phyloP scores from a whole-genome alignment of 1,140 invertebrate species.

The Paraescarpia echinospica region DNA sequence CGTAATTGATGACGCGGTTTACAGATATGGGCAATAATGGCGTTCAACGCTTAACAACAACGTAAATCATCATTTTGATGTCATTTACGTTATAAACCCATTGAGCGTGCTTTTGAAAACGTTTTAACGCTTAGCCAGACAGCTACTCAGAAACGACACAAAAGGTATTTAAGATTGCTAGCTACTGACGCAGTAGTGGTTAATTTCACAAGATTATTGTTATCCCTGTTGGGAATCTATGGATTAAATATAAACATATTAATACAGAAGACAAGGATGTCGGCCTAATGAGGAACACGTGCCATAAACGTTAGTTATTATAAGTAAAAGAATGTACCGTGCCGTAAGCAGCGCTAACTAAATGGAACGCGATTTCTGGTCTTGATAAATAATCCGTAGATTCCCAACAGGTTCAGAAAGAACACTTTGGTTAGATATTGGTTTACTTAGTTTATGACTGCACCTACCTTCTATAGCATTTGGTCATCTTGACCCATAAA shows the following conservation, averaged over 20 bases:
- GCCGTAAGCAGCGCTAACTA: not conserved
- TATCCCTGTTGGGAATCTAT: no score
- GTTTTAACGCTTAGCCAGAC: not conserved
- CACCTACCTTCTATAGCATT: no score
- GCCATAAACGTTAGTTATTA: not conserved
- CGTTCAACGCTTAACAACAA: not conserved
- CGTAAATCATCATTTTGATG: not conserved
- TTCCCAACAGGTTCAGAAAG: no score
- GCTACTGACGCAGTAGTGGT: not conserved
- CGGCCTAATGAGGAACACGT: not conserved
- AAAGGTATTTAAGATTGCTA: not conserved
- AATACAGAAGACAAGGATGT: not conserved
- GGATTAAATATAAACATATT: no score
- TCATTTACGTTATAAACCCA: not conserved
- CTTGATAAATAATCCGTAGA: no score
- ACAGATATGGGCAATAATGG: not conserved
- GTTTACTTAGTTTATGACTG: no score
- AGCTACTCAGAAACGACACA: not conserved
- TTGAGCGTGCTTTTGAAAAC: not conserved
- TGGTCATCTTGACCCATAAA: no score
- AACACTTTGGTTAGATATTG: no score
- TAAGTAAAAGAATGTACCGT: not conserved
- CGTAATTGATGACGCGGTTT: not conserved
- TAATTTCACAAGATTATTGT: not conserved
- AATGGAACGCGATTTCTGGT: not conserved